Evolutionary conservation across 2,113 vertebrate species (phyloP).

Genomic region (Paraplagusia blochii): DNA sequence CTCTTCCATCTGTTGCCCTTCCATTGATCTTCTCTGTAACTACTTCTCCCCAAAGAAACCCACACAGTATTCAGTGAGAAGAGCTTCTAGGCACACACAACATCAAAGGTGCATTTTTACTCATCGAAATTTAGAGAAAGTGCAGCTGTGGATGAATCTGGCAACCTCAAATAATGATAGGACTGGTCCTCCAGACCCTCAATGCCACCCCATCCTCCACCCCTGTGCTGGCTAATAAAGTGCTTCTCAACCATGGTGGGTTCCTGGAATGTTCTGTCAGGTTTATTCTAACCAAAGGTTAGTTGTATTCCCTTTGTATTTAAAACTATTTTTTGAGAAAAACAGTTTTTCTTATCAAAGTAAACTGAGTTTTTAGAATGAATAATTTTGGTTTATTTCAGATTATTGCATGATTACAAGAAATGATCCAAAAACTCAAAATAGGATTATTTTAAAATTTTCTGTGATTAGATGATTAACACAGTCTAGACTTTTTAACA

Average conservation of each 20-base stretch:
- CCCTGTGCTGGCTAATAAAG: conserved; percentile 93
- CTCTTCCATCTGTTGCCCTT: conserved; percentile 88
- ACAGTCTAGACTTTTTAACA: too few relatives aligned
- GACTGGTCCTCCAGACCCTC: conserved; percentile 84
- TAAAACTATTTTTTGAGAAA: conserved; percentile 82
- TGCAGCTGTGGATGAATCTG: conserved; percentile 97
- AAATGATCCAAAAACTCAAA: too few relatives aligned
- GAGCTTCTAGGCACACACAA: conserved; percentile 94
- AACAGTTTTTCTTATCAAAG: conserved; percentile 87
- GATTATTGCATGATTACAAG: too few relatives aligned
- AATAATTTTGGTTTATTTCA: too few relatives aligned
- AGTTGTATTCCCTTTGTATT: conserved; percentile 94
- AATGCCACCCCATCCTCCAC: too few relatives aligned
- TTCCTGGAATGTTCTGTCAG: conserved; percentile 91
- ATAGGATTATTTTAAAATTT: too few relatives aligned
- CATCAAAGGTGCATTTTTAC: conserved; percentile 99
- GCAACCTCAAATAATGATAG: conserved; percentile 97
- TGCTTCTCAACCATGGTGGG: conserved; percentile 93
- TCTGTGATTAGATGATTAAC: too few relatives aligned
- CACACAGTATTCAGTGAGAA: conserved; percentile 94
- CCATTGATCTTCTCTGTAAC: conserved; percentile 99
- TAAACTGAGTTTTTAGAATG: conserved; percentile 74
- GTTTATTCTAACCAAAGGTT: conserved; percentile 89
- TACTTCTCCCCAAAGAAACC: conserved; percentile 95
- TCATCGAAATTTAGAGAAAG: conserved; percentile 99